A percentile compares a stretch with the other conserved stretches of the same genome.
These are phyloP conservation scores for Daboia siamensis DNA, from an alignment of 2,113 vertebrate genomes.

Conservation along the genomic window DNA sequence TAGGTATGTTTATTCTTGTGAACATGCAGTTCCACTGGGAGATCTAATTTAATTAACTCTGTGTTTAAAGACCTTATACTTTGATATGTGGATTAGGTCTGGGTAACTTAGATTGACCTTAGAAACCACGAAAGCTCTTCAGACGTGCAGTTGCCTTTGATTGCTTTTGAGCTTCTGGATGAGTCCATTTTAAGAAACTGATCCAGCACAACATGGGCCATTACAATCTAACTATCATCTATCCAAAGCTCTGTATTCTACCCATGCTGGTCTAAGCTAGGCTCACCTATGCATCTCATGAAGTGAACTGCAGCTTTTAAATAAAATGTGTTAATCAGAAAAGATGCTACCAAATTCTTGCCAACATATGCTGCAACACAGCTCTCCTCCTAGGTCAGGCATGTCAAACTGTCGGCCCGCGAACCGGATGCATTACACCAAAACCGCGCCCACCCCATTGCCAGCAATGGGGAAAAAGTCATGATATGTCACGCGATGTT, in stretches of 20 bases:
- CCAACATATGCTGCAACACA: background rate
- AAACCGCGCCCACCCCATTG: no score
- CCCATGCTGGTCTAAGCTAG: background rate
- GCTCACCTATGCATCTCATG: background rate
- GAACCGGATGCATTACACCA: no score
- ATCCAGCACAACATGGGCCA: background rate
- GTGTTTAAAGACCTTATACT: no score
- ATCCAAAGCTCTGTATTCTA: background rate
- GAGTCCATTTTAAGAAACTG: background rate
- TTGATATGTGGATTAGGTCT: no score
- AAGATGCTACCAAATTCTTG: background rate
- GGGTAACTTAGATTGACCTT: background rate
- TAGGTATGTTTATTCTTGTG: no score
- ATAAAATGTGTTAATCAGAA: background rate
- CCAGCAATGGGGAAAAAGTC: no score
- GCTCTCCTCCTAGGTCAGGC: background rate
- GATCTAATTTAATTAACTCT: no score
- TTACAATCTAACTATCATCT: background rate
- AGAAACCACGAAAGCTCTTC: background rate
- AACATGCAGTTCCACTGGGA: no score
- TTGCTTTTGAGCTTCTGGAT: background rate
- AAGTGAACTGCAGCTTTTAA: background rate
- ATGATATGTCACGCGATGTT: no score
- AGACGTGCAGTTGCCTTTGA: background rate
- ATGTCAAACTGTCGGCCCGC: no score